Evolutionary conservation across 2,113 vertebrate genomes (phyloP).

Genomic region (Podarcis raffonei): DNA sequence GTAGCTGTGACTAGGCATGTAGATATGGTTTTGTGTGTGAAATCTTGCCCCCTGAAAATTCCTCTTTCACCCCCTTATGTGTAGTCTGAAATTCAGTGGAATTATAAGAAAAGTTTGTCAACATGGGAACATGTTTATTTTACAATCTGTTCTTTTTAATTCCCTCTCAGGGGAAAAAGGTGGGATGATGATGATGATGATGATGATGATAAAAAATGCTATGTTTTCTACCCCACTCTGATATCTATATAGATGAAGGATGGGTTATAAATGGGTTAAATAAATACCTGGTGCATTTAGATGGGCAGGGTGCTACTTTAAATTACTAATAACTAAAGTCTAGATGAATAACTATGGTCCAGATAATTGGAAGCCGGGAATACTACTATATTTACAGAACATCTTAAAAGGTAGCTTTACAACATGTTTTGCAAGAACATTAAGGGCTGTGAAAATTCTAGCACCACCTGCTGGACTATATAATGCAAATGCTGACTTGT

Average conservation of each 20-base stretch:
- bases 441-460: slow-evolving; percentile 34
- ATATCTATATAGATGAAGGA: too few relatives aligned
- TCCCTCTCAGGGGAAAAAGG: too few relatives aligned
- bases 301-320: neutral
- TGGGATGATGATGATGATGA: too few relatives aligned
- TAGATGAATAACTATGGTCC: neutral
- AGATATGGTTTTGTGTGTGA: neutral
- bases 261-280: neutral
- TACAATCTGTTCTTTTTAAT: too few relatives aligned
- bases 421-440: neutral
- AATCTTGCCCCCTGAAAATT: neutral
- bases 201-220: too few relatives aligned
- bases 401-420: neutral
- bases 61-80: neutral
- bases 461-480: slow-evolving; percentile 40
- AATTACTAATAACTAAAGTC: neutral
- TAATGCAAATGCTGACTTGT: neutral
- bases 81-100: neutral
- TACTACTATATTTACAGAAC: neutral
- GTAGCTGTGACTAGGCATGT: neutral
- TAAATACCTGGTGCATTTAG: neutral
- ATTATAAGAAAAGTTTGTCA: neutral
- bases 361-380: neutral
- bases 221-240: too few relatives aligned
- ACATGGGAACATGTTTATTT: neutral